These are phyloP conservation scores for Cervus canadensis DNA, from an alignment of 2,113 vertebrate genomes.

Conservation along the genomic window DNA sequence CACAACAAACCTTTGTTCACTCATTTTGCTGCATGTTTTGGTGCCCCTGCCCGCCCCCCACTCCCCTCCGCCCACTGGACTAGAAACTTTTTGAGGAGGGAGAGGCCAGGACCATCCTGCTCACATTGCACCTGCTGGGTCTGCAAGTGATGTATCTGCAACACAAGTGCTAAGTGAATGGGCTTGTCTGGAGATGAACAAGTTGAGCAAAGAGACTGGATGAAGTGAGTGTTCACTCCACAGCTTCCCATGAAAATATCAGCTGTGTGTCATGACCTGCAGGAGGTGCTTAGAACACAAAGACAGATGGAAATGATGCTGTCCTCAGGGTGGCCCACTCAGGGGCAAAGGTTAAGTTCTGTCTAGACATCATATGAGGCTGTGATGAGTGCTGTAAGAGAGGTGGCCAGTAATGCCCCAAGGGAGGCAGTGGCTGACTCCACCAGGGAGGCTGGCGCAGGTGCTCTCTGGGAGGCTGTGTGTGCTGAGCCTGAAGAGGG, in stretches of 20 bases:
- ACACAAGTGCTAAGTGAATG: not conserved
- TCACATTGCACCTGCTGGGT: not conserved
- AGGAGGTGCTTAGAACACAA: not conserved
- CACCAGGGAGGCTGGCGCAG: not conserved
- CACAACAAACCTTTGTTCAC: not conserved
- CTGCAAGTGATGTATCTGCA: not conserved
- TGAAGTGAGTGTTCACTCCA: not conserved
- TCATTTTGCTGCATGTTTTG: not conserved
- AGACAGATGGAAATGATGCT: not conserved
- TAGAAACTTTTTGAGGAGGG: not conserved
- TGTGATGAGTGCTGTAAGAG: not conserved
- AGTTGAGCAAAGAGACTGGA: not conserved
- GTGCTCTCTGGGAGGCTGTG: not conserved
- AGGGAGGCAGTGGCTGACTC: not conserved
- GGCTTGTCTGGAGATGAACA: not conserved
- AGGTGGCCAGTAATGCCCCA: not conserved
- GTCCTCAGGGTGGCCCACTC: not conserved
- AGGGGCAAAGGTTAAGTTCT: not conserved
- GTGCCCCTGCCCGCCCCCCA: not conserved
- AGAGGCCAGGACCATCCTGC: fast-evolving
- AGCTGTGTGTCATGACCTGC: not conserved
- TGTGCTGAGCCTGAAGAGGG: not conserved
- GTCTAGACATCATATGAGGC: not conserved
- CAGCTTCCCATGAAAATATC: not conserved
- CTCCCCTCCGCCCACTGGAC: no score